Evolutionary conservation across 2,797 vertebrate genomes (phyloP), one percentile per base, ranked within the genome.

Genomic region (Brachyrhaphis roseni): DNA sequence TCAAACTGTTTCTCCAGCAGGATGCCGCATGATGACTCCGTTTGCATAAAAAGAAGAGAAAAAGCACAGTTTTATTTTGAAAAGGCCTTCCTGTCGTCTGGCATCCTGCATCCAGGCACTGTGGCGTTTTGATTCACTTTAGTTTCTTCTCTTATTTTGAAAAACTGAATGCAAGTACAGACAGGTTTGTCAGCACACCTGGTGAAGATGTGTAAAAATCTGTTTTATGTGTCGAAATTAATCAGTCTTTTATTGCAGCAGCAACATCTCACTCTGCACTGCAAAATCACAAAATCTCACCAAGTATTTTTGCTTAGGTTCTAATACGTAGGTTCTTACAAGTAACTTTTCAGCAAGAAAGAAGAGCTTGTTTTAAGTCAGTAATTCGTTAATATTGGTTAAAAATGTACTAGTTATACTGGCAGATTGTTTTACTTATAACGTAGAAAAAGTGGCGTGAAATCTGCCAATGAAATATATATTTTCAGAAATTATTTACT

Each of bases 21-120:
- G 59, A 39, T 6, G 20, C 28, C 57, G 66, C 72, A 47, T 45
- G 26, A 41, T 73, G 66, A 49, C 57, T 41, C 53, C 3, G 26
- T 36, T n/a, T 57, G 11, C 55, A n/a, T 28, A 31, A 49, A 11
- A n/a, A 43, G 10, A 16, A 55, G 41, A 12, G 28, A 34, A 43
- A 51, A 28, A 43, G 49, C 26, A 41, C 64, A 62, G 47, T 45
- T 74, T 87, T 82, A 84, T 77, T 86, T 81, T 82, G 74, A 86
- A 84, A 26, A 66, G 73, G 57, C 4, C 49, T 72, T 73, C 36
- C 78, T 79, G 41, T 70, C 23, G n/a, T 47, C 71, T n/a, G n/a
- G 36, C 18, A 13, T 66, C 31, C 23, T 36, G 20, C 47, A 2
- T 43, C 39, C 41, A 43, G 66, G 3, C 23, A 4, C 53, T 0